Percentiles rank a stretch among this genome's conserved stretches.
These are phyloP conservation scores for Phoxinus phoxinus DNA, from an alignment of 2,113 vertebrate species.

Conservation along the genomic window DNA sequence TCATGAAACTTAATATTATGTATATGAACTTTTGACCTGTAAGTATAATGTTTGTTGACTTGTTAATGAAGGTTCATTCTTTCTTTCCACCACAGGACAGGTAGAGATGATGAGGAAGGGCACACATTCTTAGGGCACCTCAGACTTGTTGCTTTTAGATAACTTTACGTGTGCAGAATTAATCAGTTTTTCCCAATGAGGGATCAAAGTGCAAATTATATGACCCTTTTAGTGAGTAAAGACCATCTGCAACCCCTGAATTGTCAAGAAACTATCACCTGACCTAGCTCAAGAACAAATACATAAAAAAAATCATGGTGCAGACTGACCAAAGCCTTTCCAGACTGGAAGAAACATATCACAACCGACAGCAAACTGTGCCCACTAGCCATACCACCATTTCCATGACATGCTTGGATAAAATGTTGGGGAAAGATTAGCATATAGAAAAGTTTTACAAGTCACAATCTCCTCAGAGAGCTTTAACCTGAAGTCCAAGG, in stretches of 20 bases:
- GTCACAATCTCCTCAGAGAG: background rate
- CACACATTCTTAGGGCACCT: background rate
- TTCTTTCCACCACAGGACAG: background rate
- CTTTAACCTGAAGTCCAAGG: background rate
- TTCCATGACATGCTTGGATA: background rate
- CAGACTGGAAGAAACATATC: background rate
- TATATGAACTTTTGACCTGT: background rate
- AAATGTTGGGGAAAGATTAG: background rate
- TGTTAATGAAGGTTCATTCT: too few species aligned
- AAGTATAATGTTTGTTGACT: background rate
- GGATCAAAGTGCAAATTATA: conserved; percentile 15
- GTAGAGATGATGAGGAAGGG: background rate
- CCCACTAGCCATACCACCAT: background rate
- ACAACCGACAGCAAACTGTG: background rate
- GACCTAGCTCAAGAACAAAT: background rate
- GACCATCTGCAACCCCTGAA: background rate
- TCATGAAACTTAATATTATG: background rate
- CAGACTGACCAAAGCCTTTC: background rate
- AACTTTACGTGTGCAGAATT: background rate
- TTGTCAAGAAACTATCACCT: background rate
- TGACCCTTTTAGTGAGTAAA: background rate
- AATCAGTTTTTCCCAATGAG: background rate
- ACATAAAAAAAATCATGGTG: background rate
- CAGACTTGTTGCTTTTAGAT: background rate
- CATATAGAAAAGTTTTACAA: background rate